Conservation (phyloP, 1,140 invertebrate genomes). For the Battus philenor region DNA sequence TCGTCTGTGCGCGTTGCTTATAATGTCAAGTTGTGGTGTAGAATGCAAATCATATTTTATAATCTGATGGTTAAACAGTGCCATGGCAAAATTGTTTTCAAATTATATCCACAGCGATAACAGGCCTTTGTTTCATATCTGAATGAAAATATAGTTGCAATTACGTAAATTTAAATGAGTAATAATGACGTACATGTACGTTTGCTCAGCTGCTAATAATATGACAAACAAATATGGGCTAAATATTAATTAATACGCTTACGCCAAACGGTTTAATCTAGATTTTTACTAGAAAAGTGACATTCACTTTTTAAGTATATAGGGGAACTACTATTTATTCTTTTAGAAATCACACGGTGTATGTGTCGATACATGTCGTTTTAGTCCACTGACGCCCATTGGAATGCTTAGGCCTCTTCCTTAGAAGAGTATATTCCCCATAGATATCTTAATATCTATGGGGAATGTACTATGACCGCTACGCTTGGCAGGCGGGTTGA, state of each 20-base stretch:
- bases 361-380: no score
- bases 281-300: no score
- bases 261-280: no score
- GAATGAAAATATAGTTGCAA: conserved; percentile 18
- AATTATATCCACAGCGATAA: background rate
- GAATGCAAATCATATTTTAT: conserved; percentile 4
- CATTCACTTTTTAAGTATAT: no score
- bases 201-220: conserved; percentile 19
- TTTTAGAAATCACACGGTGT: no score
- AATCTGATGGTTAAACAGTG: background rate
- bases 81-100: conserved; percentile 2
- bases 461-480: no score
- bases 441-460: no score
- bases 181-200: conserved; percentile 18
- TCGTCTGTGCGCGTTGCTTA: background rate
- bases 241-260: conserved; percentile 12
- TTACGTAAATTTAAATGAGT: conserved; percentile 17
- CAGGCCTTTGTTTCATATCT: conserved; percentile 10
- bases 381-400: no score
- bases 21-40: background rate
- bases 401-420: no score
- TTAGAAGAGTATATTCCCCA: no score
- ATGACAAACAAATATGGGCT: conserved; percentile 15
- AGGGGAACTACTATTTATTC: no score
- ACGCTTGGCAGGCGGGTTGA: no score